These are phyloP conservation scores for Drosophila kuntzei DNA, from an alignment of 2,888 invertebrate genomes.

Conservation along the genomic window DNA sequence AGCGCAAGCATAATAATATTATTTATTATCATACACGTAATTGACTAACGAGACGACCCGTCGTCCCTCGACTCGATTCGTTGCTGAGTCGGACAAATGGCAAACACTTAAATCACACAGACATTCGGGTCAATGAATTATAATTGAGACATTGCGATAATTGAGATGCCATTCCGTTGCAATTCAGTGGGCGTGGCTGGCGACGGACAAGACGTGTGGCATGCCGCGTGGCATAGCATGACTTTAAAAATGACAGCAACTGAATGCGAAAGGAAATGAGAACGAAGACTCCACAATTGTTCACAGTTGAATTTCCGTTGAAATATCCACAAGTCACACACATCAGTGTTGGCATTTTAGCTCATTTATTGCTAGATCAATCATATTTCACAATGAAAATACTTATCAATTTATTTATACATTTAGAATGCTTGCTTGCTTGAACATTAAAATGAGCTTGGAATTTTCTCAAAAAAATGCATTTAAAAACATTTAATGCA, in stretches of 20 bases:
- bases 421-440: too few species aligned
- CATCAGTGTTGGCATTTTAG: background rate
- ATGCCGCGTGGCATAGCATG: slow-evolving; percentile 8
- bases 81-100: slow-evolving; percentile 21
- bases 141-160: slow-evolving; percentile 49
- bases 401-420: too few species aligned
- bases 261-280: slow-evolving; percentile 1
- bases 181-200: slow-evolving; percentile 28
- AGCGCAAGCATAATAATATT: slow-evolving; percentile 54
- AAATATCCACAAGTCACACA: slow-evolving; percentile 11
- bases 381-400: background rate
- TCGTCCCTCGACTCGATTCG: background rate
- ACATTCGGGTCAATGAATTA: slow-evolving; percentile 44
- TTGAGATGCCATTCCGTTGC: slow-evolving; percentile 42
- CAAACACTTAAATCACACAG: slow-evolving; percentile 40
- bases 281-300: slow-evolving; percentile 13
- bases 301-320: slow-evolving; percentile 3
- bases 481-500: too few species aligned
- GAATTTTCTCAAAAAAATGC: too few species aligned
- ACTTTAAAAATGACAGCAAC: slow-evolving; percentile 5
- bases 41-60: slow-evolving; percentile 43
- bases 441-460: too few species aligned
- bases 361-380: background rate
- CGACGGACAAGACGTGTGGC: background rate
- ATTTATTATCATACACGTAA: slow-evolving; percentile 57